A percentile compares a stretch with the other conserved stretches of the same genome.
Evolutionary conservation across 2,888 invertebrate genomes (phyloP).

Genomic region (Xanthorhoe designata): DNA sequence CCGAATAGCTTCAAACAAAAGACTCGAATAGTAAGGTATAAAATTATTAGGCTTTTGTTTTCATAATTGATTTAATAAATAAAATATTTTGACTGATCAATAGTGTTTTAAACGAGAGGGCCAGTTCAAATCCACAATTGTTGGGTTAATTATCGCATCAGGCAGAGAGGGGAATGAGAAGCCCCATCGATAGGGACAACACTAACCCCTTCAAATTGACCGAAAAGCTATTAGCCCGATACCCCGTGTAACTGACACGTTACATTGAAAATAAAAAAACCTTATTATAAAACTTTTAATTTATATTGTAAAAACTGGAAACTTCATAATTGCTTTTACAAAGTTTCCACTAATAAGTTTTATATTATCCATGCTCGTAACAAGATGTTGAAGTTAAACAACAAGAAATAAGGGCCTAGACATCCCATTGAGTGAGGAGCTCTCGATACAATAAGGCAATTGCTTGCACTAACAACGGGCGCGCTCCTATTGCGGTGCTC

Average conservation of each 20-base stretch:
- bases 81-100: background rate
- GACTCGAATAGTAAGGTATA: too few species aligned
- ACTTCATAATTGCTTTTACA: constrained; percentile 39
- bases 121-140: constrained; percentile 24
- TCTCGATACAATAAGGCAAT: constrained; percentile 66
- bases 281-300: constrained; percentile 33
- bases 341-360: constrained; percentile 42
- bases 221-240: constrained; percentile 30
- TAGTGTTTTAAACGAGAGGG: constrained; percentile 8
- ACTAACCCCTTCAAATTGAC: constrained; percentile 31
- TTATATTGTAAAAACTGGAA: constrained; percentile 21
- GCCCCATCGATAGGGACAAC: constrained; percentile 30
- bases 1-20: too few species aligned
- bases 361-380: constrained; percentile 38
- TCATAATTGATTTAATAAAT: too few species aligned
- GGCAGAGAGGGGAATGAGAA: constrained; percentile 25
- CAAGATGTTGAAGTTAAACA: constrained; percentile 50
- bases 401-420: constrained; percentile 52
- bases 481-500: constrained; percentile 38
- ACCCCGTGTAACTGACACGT: constrained; percentile 29
- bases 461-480: constrained; percentile 60
- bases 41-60: too few species aligned
- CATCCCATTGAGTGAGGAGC: constrained; percentile 50
- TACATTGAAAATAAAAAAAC: constrained; percentile 14
- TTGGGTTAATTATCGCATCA: constrained; percentile 24